Base-by-base conservation (phyloP, 2,113 vertebrate species). In the Tachysurus vachellii region DNA sequence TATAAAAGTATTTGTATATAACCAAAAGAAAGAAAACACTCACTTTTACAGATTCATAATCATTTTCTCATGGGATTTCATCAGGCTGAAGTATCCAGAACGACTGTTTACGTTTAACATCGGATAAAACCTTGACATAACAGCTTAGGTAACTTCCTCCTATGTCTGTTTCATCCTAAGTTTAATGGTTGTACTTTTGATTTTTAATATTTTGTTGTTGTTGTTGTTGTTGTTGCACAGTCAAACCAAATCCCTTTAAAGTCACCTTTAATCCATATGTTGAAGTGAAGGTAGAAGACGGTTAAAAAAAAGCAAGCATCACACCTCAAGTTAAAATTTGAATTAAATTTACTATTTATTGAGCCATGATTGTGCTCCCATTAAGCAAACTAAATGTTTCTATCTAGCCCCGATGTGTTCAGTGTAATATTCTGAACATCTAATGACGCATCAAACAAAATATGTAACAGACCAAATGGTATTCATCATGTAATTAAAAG, bases 401-500 rank as follows among this genome's bases (percentile, higher is more conserved):
- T 16, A 16, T 85, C 19, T 53, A 53, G 44, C 44, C 23, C 28
- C 56, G 50, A 50, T 50, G 71, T 28, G 70, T 47, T 59, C 17
- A 82, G 21, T 17, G 57, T 19, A 80, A 86, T 47, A 44, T n/a
- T 61, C 14, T 3, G 5, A 23, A 57, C 16, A 73, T 50, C 42
- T 11, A 36, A 50, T 82, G 66, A 82, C 36, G 28, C 66, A 17
- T 59, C 36, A 73, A 31, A 23, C 23, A 19, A 44, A 50, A 86
- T 80, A 53, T 64, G 14, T 56, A 36, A 31, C 75, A 47, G 59
- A 53, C 17, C 79, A 57, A 86, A 71, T 61, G 79, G 79, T 14
- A 73, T 73, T 81, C 64, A 59, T 71, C 28, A 42, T 80, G 31
- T 36, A n/a, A 70, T 85, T 70, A 26, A 70, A n/a, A 31, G 31